A percentile compares a stretch with the other conserved stretches of the same genome.
Evolutionary conservation across 1,140 invertebrate species (phyloP).

Genomic region (Stegodyphus dumicola): DNA sequence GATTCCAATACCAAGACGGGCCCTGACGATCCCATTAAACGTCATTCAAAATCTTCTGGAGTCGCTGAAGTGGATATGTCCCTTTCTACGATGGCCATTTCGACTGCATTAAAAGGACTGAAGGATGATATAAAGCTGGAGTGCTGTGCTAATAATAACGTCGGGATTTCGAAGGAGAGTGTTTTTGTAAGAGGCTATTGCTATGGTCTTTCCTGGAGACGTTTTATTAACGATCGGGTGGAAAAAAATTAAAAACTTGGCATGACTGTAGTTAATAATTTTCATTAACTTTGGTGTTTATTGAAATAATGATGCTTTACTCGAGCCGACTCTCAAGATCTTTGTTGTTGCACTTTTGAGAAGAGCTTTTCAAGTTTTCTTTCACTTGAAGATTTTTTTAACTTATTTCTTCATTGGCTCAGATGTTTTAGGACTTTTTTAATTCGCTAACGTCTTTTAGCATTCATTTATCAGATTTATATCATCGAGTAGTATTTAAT

Average conservation of each 20-base stretch:
- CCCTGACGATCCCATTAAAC: constrained; percentile 31
- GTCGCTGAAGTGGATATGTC: constrained; percentile 30
- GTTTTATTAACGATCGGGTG: background rate
- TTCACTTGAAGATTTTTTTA: too few species aligned
- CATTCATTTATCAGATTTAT: too few species aligned
- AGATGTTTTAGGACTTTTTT: too few species aligned
- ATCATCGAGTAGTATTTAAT: too few species aligned
- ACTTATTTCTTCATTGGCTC: too few species aligned
- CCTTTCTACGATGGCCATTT: background rate
- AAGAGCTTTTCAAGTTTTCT: too few species aligned
- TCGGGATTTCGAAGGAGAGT: background rate
- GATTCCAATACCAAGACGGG: constrained; percentile 24
- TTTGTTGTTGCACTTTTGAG: too few species aligned
- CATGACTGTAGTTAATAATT: constrained; percentile 26
- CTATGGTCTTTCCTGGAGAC: too few species aligned
- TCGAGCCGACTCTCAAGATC: too few species aligned
- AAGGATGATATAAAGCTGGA: constrained; percentile 29
- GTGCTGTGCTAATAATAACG: constrained; percentile 36
- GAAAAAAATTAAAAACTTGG: constrained; percentile 9
- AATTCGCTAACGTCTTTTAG: too few species aligned
- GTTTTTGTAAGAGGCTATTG: constrained; percentile 27
- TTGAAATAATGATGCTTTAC: constrained; percentile 47
- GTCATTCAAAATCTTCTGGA: constrained; percentile 44
- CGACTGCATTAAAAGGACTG: background rate
- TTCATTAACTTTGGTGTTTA: constrained; percentile 48